Evolutionary conservation across 2,888 invertebrate genomes (phyloP), one percentile per base, ranked within the genome.

Genomic region (Pyrgus malvae): DNA sequence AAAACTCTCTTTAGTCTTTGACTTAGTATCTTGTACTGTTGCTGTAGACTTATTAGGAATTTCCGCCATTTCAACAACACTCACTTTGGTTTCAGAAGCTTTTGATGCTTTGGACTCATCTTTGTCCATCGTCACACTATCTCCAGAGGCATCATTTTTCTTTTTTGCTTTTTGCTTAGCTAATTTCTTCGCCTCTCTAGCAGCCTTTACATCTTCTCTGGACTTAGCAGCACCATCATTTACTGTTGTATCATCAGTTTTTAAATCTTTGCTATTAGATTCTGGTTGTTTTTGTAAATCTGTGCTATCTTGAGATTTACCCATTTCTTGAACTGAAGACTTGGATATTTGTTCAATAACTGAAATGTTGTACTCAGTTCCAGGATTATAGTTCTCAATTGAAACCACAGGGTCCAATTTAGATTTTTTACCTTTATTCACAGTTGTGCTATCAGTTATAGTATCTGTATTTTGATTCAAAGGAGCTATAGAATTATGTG

Each of bases 101-200:
- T 57, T 46, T 48, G 44, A 5, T 7, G 16, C 9, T 37, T n/a
- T 37, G 2, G n/a, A n/a, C n/a, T 17, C 14, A 4, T 4, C 38
- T 14, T 37, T 37, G 37, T 57, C 50, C 37, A 58, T 35, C 38
- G 49, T 56, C 48, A 62, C 58, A 50, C 44, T 63, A 55, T 64
- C 62, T n/a, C 3, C 21, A 38, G 17, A 23, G 21, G 11, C 49
- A 35, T 48, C 55, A 53, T 55, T 68, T 61, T 83, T 84, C 46
- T 59, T 61, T 62, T 83, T 88, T 1, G 64, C 70, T 58, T 85
- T 85, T 21, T 72, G 75, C 70, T 88, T 89, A 12, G 78, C 75
- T 46, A 74, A 64, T 66, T 87, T 89, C 55, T 89, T 90, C n/a
- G 82, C 83, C 70, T 87, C 81, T 61, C 89, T 80, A 5, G 84